phyloP scores from a whole-genome alignment of 2,888 invertebrate genomes.

The Tetragonula carbonaria region DNA sequence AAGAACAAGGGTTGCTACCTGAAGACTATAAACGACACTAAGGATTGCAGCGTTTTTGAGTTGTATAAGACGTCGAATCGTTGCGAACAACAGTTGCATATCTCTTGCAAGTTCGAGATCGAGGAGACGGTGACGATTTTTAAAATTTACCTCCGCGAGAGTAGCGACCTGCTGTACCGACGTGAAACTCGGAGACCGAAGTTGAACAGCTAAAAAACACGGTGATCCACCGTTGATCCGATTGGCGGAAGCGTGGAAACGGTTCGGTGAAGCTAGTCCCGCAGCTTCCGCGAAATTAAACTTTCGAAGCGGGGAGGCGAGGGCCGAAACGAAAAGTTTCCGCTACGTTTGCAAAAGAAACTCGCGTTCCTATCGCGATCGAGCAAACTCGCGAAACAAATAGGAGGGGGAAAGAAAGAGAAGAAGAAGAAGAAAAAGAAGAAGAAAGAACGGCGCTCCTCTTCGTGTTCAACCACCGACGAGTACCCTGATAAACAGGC shows the following conservation, averaged over 20 bases:
- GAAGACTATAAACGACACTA: too few species aligned
- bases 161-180: too few species aligned
- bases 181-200: not conserved
- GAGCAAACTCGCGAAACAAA: conserved; percentile 44
- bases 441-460: too few species aligned
- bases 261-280: conserved; percentile 46
- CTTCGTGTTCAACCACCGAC: conserved; percentile 23
- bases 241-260: conserved; percentile 36
- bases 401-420: not conserved
- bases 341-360: conserved; percentile 53
- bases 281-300: conserved; percentile 59
- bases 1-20: too few species aligned
- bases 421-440: too few species aligned
- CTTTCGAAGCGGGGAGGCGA: conserved; percentile 13
- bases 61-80: too few species aligned
- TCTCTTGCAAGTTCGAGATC: too few species aligned
- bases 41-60: too few species aligned
- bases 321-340: conserved; percentile 43
- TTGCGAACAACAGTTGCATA: too few species aligned
- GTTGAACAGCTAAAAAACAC: conserved; percentile 21
- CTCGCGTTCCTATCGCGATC: conserved; percentile 40
- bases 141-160: too few species aligned
- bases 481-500: conserved; percentile 47
- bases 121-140: too few species aligned
- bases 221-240: conserved; percentile 13